These are phyloP conservation scores for Zelleria hepariella DNA, from an alignment of 2,888 invertebrate species.

Conservation along the genomic window DNA sequence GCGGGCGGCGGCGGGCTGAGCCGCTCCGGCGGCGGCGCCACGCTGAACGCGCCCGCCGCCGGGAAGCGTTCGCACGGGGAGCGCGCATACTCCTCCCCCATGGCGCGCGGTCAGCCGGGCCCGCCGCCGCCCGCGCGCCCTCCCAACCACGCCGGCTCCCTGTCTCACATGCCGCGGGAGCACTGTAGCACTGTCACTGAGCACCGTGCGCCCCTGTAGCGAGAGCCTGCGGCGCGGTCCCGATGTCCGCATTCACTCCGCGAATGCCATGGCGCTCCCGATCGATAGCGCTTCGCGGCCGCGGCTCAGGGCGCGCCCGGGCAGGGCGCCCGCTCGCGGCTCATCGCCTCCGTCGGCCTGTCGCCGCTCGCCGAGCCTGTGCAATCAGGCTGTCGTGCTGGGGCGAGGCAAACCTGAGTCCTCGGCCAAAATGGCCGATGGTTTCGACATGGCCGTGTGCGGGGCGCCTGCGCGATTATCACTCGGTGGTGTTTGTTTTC, in stretches of 20 bases:
- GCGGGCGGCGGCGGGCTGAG: constrained; percentile 76
- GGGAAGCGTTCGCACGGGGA: constrained; percentile 70
- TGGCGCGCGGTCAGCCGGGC: constrained; percentile 65
- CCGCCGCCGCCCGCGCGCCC: constrained; percentile 67
- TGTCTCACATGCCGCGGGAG: constrained; percentile 62
- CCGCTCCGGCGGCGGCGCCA: constrained; percentile 76
- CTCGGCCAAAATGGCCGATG: constrained; percentile 67
- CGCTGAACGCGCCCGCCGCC: constrained; percentile 71
- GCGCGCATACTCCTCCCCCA: constrained; percentile 69
- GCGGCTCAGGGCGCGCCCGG: constrained; percentile 56
- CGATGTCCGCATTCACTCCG: constrained; percentile 69
- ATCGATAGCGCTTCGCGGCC: constrained; percentile 65
- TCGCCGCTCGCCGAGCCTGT: constrained; percentile 30
- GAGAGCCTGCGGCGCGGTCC: constrained; percentile 49
- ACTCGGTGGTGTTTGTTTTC: constrained; percentile 63
- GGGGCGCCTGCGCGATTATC: constrained; percentile 62
- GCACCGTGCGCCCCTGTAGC: constrained; percentile 39
- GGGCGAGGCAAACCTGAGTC: constrained; percentile 69
- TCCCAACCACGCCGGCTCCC: constrained; percentile 43
- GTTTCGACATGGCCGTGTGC: constrained; percentile 52
- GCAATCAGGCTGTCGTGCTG: constrained; percentile 50
- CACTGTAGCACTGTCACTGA: constrained; percentile 52
- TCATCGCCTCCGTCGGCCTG: constrained; percentile 36
- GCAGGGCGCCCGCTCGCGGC: constrained; percentile 42
- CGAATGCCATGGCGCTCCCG: constrained; percentile 62